Evolutionary conservation across 1,140 invertebrate genomes (phyloP), one percentile per base, ranked within the genome.

Genomic region (Anastrepha ludens): DNA sequence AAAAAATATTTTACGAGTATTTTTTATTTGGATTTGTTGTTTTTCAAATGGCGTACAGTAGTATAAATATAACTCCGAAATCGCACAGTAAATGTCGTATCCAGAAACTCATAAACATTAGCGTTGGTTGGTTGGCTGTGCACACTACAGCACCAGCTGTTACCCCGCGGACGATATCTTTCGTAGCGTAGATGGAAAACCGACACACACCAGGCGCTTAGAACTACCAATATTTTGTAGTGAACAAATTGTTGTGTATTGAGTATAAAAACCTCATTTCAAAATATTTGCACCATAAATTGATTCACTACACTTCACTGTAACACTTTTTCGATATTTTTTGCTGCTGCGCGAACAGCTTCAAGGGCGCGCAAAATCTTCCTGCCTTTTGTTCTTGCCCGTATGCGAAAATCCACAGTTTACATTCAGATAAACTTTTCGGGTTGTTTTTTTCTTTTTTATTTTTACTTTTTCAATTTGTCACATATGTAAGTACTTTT

Each of bases 361-460:
- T 81, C 20, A 81, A 74, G 70, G 70, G 70, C 70, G 70, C 74
- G 74, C 20, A 44, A 60, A 87, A 17, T 41, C 47, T 87, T 78
- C 29, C 20, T 60, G 11, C 17, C 39, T 81, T 78, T 44, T 81
- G 39, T 78, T 41, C 39, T 55, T 55, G 39, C 5, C 5, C 17
- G 39, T 74, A 9, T 5, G 7, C 6, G 17, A 11, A 81, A 81
- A 81, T 55, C 47, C 39, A 65, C 64, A 74, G 67, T 74, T 74
- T 74, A 44, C 41, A 41, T 47, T 74, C 1, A 70, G 6, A 74
- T 20, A 20, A 20, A 58, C 3, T 58, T 55, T 81, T 5, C 7
- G 13, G n/a, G 17, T 55, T 29, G 29, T 29, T 29, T 29, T 29
- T 81, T 55, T 20, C 41, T 81, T 55, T 81, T 17, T 7, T 74